These are phyloP conservation scores for Ctenicera cuprea DNA, from an alignment of 2,888 invertebrate species.

Conservation along the genomic window DNA sequence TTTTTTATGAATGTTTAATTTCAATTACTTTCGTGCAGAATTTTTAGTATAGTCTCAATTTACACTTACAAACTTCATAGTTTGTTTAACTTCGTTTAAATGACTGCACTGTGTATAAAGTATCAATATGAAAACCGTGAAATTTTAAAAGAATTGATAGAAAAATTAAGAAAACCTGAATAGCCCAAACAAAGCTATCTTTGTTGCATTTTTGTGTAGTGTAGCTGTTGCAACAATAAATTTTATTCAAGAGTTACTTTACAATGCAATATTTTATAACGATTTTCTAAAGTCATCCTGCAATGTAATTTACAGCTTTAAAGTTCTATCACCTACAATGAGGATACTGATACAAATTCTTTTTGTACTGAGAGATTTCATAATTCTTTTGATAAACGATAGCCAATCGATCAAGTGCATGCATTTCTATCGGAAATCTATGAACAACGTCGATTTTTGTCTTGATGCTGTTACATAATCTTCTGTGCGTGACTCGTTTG, in stretches of 20 bases:
- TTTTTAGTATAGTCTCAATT: no score
- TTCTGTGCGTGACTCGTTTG: not conserved
- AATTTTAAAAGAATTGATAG: no score
- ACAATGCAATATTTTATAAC: constrained; percentile 1
- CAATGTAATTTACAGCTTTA: constrained; percentile 21
- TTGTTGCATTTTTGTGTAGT: no score
- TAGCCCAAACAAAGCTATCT: not conserved
- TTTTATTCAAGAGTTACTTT: not conserved
- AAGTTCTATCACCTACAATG: not conserved
- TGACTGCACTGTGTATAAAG: no score
- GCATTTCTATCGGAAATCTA: not conserved
- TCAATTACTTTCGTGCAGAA: not conserved
- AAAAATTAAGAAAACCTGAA: not conserved
- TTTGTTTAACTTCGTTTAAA: no score
- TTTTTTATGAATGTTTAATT: not conserved
- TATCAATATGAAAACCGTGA: no score
- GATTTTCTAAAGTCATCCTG: constrained; percentile 7
- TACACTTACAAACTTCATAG: no score
- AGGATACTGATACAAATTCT: constrained; percentile 10
- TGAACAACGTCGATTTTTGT: constrained; percentile 10
- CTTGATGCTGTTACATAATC: not conserved
- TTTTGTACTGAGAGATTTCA: not conserved
- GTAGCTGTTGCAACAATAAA: not conserved
- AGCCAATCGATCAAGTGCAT: constrained; percentile 5
- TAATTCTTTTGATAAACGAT: not conserved